These are phyloP conservation scores for Coleophora flavipennella DNA, from an alignment of 2,888 invertebrate genomes.

Conservation along the genomic window DNA sequence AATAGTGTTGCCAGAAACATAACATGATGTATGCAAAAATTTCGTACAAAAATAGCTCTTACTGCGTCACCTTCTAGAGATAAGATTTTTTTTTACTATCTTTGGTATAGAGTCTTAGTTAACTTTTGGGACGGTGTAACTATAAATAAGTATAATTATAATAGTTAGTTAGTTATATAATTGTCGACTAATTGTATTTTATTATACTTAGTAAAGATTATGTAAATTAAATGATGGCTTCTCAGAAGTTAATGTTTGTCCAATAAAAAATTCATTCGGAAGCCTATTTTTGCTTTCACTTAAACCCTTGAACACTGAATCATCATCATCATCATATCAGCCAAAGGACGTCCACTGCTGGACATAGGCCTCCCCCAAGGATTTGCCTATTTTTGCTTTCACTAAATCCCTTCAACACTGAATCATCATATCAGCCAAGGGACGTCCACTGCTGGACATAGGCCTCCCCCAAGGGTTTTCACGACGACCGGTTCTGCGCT, in stretches of 20 bases:
- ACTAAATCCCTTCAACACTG: no score
- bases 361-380: no score
- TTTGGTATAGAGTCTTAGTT: slow-evolving; percentile 8
- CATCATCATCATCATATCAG: no score
- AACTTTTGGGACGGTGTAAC: slow-evolving; percentile 16
- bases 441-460: no score
- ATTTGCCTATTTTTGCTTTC: no score
- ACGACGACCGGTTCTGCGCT: no score
- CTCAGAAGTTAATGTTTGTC: slow-evolving; percentile 52
- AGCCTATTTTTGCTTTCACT: slow-evolving; percentile 47
- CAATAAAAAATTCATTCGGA: slow-evolving; percentile 68
- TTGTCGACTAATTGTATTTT: slow-evolving; percentile 36
- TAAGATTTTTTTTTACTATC: slow-evolving; percentile 37
- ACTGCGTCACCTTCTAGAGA: slow-evolving; percentile 58
- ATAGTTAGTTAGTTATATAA: slow-evolving; percentile 40
- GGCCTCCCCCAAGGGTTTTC: no score
- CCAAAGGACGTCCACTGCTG: no score
- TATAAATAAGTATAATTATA: slow-evolving; percentile 9
- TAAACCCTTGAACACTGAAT: no score
- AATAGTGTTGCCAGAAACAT: no score
- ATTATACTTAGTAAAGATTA: slow-evolving; percentile 52
- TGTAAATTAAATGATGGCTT: slow-evolving; percentile 55
- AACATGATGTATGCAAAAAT: no score
- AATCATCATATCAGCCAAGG: no score
- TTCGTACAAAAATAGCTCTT: slow-evolving; percentile 51